Base-by-base conservation (phyloP, 2,113 vertebrate genomes). In the Pogonocichla stellata region DNA sequence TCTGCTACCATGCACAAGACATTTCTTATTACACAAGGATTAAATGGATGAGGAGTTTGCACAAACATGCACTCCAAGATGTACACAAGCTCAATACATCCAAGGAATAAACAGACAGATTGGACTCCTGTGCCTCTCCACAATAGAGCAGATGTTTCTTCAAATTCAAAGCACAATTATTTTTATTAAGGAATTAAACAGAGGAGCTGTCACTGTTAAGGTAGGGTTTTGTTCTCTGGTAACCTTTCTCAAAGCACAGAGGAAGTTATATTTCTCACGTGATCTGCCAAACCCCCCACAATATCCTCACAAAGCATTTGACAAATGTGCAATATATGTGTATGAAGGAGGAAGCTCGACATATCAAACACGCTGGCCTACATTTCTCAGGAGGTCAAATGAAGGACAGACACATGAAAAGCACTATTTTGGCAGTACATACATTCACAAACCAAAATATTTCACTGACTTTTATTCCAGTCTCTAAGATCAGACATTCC, bases 111-210 rank as follows among this genome's bases (percentile, higher is more conserved):
- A 92, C 53, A 94, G 50, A 92, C 70, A 92, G 79, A 67, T 14
- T 83, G 79, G 48, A 91, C 16, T 95, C 78, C 93, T 83, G 43
- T 12, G 36, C 28, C 58, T 70, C 47, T 92, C 20, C 67, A 80
- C 95, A 82, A 67, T 48, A 53, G 6, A 94, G 83, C 87, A 94
- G 85, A 93, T 85, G 91, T 74, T 93, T 86, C 64, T 93, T 71
- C 75, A 84, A 65, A 90, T 91, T 95, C 74, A 58, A 86, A 72
- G 38, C 90, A 86, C 11, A 69, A 70, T 80, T 90, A 74, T 91
- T 86, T 95, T 90, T 79, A 95, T 97, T 71, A 77, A 88, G 83
- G 42, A 92, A 61, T 43, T 50, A 66, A 86, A 75, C 23, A 64
- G 80, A 95, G 5, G 19, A 79, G 40, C 28, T 50, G 53, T 23